A percentile compares a stretch with the other conserved stretches of the same genome.
phyloP scores from a whole-genome alignment of 2,888 invertebrate species.

The Andrena flavipes region DNA sequence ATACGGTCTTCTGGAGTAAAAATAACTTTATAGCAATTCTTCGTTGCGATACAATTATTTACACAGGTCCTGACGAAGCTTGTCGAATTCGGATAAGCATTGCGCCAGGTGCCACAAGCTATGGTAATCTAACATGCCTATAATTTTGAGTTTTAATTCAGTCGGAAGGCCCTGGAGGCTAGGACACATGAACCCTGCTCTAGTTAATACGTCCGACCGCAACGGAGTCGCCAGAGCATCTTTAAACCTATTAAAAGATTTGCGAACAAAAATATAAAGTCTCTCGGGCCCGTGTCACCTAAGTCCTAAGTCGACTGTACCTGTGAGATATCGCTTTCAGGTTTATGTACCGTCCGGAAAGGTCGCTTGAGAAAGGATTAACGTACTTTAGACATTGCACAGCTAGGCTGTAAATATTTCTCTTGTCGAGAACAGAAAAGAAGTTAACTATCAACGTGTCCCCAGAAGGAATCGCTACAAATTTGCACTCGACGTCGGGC shows the following conservation, averaged over 20 bases:
- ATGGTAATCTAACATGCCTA: constrained; percentile 70
- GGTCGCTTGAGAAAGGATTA: constrained; percentile 75
- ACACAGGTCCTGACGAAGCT: constrained; percentile 44
- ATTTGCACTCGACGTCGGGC: constrained; percentile 71
- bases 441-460: constrained; percentile 79
- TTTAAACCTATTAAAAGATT: constrained; percentile 86
- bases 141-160: constrained; percentile 81
- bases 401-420: constrained; percentile 61
- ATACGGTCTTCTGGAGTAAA: background rate
- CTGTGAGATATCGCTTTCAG: constrained; percentile 77
- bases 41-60: background rate
- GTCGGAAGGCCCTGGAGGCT: constrained; percentile 83
- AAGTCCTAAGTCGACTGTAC: constrained; percentile 56
- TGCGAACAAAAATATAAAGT: constrained; percentile 18
- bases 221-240: constrained; percentile 86
- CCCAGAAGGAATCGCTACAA: constrained; percentile 77
- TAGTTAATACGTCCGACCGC: constrained; percentile 86
- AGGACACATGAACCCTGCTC: constrained; percentile 81
- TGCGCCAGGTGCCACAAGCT: constrained; percentile 70
- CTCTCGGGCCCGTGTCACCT: background rate
- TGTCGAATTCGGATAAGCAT: constrained; percentile 73
- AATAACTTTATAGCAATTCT: background rate
- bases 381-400: constrained; percentile 76
- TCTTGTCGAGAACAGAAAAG: constrained; percentile 55
- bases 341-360: constrained; percentile 74